Evolutionary conservation across 2,888 invertebrate genomes (phyloP), one percentile per base, ranked within the genome.

Genomic region (Epirrhoe tristata): DNA sequence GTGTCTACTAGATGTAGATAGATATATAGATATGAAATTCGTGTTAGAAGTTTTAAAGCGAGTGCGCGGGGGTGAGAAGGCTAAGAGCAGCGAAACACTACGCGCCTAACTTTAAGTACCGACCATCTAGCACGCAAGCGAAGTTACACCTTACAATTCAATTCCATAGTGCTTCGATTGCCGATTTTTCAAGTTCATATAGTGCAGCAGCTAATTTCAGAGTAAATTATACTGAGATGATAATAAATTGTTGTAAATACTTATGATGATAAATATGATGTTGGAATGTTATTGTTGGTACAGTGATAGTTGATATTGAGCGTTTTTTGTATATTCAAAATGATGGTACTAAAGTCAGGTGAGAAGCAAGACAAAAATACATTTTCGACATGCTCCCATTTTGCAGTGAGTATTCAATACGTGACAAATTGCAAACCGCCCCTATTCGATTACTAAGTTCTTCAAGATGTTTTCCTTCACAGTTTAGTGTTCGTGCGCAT

Each of bases 101-200:
- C 78, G 81, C 79, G 86, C 81, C 87, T 86, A 85, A 83, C 80
- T 74, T 81, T 85, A 84, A 82, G 81, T 85, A 88, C 85, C 86
- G 88, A 87, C 85, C 84, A 81, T 83, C 85, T 88, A 87, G 86
- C 85, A 84, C 82, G 84, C 82, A 88, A 91, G 91, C 90, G 75
- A 85, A 86, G 74, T 81, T 83, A 88, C 86, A 86, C 85, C 85
- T 81, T 84, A 87, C 84, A 81, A 78, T 84, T 93, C 93, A 93
- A 93, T 93, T 93, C 93, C 93, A 81, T 86, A 85, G 91, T 93
- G 93, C 93, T 86, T 88, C 82, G 80, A 76, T 83, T 79, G 79
- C 79, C 75, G 80, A 79, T 81, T 81, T 79, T 71, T 73, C 70
- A 71, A 76, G 57, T 64, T 7, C 36, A 39, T 54, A 52, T 17